Percentiles rank a stretch among this genome's conserved stretches.
phyloP scores from a whole-genome alignment of 2,888 invertebrate species.

The Hyppa rectilinea region DNA sequence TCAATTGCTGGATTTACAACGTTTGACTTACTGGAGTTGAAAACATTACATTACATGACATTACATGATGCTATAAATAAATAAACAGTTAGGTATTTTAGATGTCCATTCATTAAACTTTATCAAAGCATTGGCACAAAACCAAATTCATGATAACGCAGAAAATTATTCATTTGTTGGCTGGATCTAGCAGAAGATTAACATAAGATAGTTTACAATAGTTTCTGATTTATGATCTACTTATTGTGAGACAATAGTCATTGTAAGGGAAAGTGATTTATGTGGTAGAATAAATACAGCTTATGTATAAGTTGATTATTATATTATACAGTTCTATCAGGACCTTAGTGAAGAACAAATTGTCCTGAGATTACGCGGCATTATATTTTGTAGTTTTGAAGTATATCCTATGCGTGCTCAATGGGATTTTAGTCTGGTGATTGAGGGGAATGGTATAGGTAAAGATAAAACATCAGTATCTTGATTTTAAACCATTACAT shows the following conservation, averaged over 20 bases:
- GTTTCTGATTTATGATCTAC: conserved; percentile 39
- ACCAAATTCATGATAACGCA: conserved; percentile 25
- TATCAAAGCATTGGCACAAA: conserved; percentile 13
- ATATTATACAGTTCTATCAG: not conserved
- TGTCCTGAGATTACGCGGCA: not conserved
- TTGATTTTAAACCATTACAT: no score
- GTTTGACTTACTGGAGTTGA: no score
- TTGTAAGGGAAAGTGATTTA: conserved; percentile 42
- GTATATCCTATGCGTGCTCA: no score
- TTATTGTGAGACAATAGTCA: conserved; percentile 32
- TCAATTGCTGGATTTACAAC: no score
- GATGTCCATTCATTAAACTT: not conserved
- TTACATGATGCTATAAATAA: no score
- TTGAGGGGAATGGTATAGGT: no score
- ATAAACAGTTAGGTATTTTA: not conserved
- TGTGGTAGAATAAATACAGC: conserved; percentile 20
- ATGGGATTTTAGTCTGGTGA: no score
- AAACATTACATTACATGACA: no score
- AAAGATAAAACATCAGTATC: no score
- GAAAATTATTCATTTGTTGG: conserved; percentile 41
- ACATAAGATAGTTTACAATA: conserved; percentile 29
- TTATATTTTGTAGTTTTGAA: no score
- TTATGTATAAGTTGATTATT: conserved; percentile 15
- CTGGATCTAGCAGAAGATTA: conserved; percentile 18
- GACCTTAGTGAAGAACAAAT: not conserved